These are phyloP conservation scores for Pygoscelis adeliae DNA, from an alignment of 2,113 vertebrate genomes.

Conservation along the genomic window DNA sequence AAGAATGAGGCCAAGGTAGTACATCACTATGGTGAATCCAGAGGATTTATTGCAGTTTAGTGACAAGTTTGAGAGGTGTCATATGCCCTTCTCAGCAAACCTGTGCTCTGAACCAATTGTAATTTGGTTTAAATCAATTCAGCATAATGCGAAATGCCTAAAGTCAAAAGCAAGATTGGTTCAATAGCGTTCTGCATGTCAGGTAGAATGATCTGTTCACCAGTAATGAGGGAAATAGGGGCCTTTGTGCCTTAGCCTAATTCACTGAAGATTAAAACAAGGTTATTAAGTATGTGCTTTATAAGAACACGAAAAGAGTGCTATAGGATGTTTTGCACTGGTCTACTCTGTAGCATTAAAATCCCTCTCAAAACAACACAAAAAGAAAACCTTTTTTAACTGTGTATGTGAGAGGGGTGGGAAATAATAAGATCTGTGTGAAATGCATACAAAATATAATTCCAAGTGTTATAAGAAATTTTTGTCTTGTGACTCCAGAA, in stretches of 20 bases:
- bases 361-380: neutral
- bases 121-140: neutral
- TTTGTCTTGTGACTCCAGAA: neutral
- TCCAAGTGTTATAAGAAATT: neutral
- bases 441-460: neutral
- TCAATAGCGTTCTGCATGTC: neutral
- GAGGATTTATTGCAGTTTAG: constrained; percentile 67
- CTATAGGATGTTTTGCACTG: neutral
- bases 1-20: neutral
- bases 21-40: neutral
- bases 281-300: neutral
- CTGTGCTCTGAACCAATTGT: neutral
- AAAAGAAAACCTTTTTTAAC: neutral
- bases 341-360: neutral
- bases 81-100: neutral
- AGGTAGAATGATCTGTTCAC: neutral
- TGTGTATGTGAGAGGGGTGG: rapidly evolving
- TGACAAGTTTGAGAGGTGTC: constrained; percentile 45
- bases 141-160: neutral
- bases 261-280: neutral
- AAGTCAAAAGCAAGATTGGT: neutral
- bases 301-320: neutral
- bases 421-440: neutral
- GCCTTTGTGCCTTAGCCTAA: neutral
- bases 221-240: neutral